Evolutionary conservation across 2,888 invertebrate species (phyloP).

Genomic region (Sceliomorpha sp.): DNA sequence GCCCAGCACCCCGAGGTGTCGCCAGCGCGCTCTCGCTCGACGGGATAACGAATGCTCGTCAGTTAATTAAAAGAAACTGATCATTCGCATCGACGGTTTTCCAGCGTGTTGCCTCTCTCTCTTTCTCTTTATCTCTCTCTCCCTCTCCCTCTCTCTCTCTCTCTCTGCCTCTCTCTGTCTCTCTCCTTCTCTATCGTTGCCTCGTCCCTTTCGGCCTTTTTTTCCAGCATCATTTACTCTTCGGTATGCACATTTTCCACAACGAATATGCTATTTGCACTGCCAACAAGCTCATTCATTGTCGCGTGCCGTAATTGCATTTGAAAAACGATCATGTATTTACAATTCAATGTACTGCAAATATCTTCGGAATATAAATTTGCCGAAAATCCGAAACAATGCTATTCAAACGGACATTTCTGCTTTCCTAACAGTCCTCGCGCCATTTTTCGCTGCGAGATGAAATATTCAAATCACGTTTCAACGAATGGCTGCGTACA

Average conservation of each 20-base stretch:
- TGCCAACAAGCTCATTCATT: too few relatives aligned
- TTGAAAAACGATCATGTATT: too few relatives aligned
- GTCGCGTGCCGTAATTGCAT: too few relatives aligned
- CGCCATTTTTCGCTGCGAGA: slow-evolving; percentile 23
- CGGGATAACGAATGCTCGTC: slow-evolving; percentile 46
- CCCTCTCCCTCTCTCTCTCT: too few relatives aligned
- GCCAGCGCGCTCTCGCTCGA: slow-evolving; percentile 28
- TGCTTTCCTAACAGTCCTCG: slow-evolving; percentile 3
- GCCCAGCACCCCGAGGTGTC: slow-evolving; percentile 31
- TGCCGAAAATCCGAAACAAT: slow-evolving; percentile 8
- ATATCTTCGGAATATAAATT: slow-evolving; percentile 8
- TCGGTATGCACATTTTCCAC: too few relatives aligned
- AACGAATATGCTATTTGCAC: too few relatives aligned
- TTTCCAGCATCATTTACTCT: too few relatives aligned
- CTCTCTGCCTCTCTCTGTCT: too few relatives aligned
- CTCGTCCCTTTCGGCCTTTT: too few relatives aligned
- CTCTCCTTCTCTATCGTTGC: too few relatives aligned
- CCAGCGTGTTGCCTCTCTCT: slow-evolving; percentile 9
- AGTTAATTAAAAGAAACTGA: slow-evolving; percentile 52
- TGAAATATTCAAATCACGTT: slow-evolving; percentile 65
- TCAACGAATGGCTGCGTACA: slow-evolving; percentile 43
- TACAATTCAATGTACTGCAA: background rate
- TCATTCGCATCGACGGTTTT: slow-evolving; percentile 33
- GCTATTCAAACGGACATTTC: slow-evolving; percentile 10
- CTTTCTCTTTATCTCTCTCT: slow-evolving; percentile 25